Evolutionary conservation across 2,113 vertebrate genomes (phyloP), one percentile per base, ranked within the genome.

Genomic region (Halichoerus grypus): DNA sequence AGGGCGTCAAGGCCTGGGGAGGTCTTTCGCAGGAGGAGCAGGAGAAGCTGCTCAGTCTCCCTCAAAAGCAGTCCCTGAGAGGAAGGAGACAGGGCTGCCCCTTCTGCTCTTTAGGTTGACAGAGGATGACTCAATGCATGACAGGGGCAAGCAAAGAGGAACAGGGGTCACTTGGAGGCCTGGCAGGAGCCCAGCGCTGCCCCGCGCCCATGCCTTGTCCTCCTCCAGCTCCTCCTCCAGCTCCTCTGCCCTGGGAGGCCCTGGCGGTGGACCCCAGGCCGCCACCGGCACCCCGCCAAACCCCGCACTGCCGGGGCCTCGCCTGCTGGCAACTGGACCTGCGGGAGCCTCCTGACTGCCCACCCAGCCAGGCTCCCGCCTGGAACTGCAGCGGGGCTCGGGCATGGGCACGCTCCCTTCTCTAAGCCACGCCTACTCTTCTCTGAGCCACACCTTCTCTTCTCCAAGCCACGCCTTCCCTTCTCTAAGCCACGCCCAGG

Each of bases 291-390:
- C 7, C 4, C 15, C 9, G 14, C 67, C 33, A 69, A 69, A 19
- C 67, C 31, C 65, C 13, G 0, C 7, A 11, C 15, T 7, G 67
- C 53, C 2, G 0, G 7, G 39, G 11, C 22, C 72, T 74, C 36
- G 22, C 71, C 71, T 42, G 39, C 36, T 4, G 5, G 21, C 71
- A 74, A 21, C 72, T 3, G 7, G 36, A 24, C 22, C 4, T 0
- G 11, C 16, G 26, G 24, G 4, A 42, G 57, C 36, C 18, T 16
- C 3, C 59, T 28, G 55, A 19, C 33, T 16, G 46, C 4, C 39
- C 24, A 3, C 76, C 49, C 2, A 3, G 2, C 63, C 0, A 0
- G 69, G 18, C 36, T 89, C 18, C 5, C 1, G 26, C 39, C 19
- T 18, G 2, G 3, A 28, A 31, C 21, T 59, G 31, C 24, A 13